phyloP scores from a whole-genome alignment of 2,888 invertebrate species.

The Euproctis similis region DNA sequence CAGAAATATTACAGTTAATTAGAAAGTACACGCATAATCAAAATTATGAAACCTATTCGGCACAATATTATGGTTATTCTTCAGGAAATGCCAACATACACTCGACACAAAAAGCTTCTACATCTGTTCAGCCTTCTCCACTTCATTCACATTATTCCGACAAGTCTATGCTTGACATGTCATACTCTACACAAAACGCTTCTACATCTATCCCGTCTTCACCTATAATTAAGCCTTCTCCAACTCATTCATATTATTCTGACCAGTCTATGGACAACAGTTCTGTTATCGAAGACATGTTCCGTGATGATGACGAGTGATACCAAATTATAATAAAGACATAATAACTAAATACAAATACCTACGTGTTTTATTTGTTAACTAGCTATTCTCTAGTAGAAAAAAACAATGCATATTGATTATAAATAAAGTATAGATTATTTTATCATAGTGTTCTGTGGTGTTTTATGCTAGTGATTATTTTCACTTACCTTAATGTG shows the following conservation, averaged over 20 bases:
- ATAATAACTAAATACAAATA: slow-evolving; percentile 19
- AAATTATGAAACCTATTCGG: slow-evolving; percentile 12
- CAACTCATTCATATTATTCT: slow-evolving; percentile 18
- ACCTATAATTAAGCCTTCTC: slow-evolving; percentile 9
- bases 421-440: slow-evolving; percentile 8
- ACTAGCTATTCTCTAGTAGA: slow-evolving; percentile 16
- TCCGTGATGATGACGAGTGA: slow-evolving; percentile 19
- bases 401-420: slow-evolving; percentile 1
- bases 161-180: slow-evolving; percentile 23
- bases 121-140: slow-evolving; percentile 21
- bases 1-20: slow-evolving; percentile 12
- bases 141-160: slow-evolving; percentile 18
- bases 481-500: slow-evolving; percentile 13
- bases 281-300: slow-evolving; percentile 23
- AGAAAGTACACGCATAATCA: slow-evolving; percentile 26
- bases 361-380: slow-evolving; percentile 22
- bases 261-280: slow-evolving; percentile 14
- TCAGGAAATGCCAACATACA: slow-evolving; percentile 10
- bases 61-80: slow-evolving; percentile 20
- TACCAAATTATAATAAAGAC: slow-evolving; percentile 19
- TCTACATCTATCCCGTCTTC: slow-evolving; percentile 13
- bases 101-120: slow-evolving; percentile 21
- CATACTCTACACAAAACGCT: slow-evolving; percentile 23
- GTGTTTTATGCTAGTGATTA: slow-evolving; percentile 11
- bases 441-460: slow-evolving; percentile 9